Base-by-base conservation (phyloP, 1,140 invertebrate species). In the Apolygus lucorum region DNA sequence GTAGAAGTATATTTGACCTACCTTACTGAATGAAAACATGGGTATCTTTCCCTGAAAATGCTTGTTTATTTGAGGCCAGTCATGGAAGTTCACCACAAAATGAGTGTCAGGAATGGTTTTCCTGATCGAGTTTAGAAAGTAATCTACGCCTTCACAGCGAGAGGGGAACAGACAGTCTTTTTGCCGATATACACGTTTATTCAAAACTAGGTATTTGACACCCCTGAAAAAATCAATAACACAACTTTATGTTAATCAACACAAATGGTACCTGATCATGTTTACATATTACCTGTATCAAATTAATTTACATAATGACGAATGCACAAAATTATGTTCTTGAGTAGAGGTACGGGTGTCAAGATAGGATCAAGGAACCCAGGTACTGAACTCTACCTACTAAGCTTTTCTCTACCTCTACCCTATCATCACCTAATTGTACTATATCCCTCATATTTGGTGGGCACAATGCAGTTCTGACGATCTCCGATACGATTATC, bases 11-110 rank as follows among this genome's bases (percentile, higher is more conserved):
- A 11, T 11, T 25, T 13, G 13, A 11, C 21, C 11, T 26, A 91
- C 90, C 85, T 96, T 98, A 79, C 95, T 98, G 76, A 98, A 98
- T 8, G 95, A 98, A 78, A 98, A 92, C 26, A 98, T 83, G 24
- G 95, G 95, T 42, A 87, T 76, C 26, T 84, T 82, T 72, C 82
- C 79, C 1, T 84, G 82, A 26, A 70, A 66, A 69, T 83, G 78
- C 73, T 81, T 83, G 71, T 84, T 84, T 2, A 91, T 82, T 81
- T 96, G 93, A 17, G 96, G 95, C 87, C 92, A 97, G 79, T 99
- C 95, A 71, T 92, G 83, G 0, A 89, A 90, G 78, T 98, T 98
- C 1, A 98, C 80, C 29, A 95, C 81, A 63, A 98, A 80, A 78
- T 98, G 95, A 81, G 91, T 88, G 77, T 98, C 85, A 1, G 90